A percentile compares a stretch with the other conserved stretches of the same genome.
Conservation (phyloP, 2,888 invertebrate genomes). For the Eupithecia subumbrata region DNA sequence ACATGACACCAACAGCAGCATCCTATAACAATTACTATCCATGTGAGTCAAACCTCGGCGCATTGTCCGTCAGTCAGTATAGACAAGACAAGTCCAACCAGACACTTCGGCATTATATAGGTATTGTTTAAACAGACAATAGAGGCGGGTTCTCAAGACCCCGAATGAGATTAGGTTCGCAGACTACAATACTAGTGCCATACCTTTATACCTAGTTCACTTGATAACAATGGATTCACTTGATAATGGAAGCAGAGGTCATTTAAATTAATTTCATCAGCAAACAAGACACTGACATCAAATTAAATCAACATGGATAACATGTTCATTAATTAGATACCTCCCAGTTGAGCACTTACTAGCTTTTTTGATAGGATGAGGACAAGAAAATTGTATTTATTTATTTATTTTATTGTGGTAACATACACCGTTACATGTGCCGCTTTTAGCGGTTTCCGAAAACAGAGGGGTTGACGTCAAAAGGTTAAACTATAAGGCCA, state of each 20-base stretch:
- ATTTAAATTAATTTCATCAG: conserved; percentile 34
- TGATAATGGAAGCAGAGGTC: conserved; percentile 35
- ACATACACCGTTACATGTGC: too few relatives aligned
- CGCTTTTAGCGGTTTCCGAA: too few relatives aligned
- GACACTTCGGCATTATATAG: conserved; percentile 29
- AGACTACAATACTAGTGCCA: conserved; percentile 42
- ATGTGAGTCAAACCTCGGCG: conserved; percentile 48
- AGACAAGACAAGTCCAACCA: conserved; percentile 24
- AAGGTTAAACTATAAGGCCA: too few relatives aligned
- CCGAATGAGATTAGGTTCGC: conserved; percentile 42
- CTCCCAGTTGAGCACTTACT: too few relatives aligned
- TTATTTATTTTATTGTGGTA: too few relatives aligned
- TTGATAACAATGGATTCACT: conserved; percentile 38
- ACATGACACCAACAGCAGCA: conserved; percentile 50
- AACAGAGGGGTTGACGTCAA: too few relatives aligned
- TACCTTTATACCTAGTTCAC: conserved; percentile 28
- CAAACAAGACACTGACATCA: background rate
- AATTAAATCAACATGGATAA: background rate
- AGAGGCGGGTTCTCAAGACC: conserved; percentile 41
- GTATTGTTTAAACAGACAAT: conserved; percentile 46
- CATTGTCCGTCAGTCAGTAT: conserved; percentile 43
- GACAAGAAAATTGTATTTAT: too few relatives aligned
- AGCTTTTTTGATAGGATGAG: too few relatives aligned
- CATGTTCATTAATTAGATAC: background rate
- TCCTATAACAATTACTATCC: conserved; percentile 55